A percentile compares a stretch with the other conserved stretches of the same genome.
phyloP scores from a whole-genome alignment of 2,888 invertebrate species.

The Apodemia duryi region DNA sequence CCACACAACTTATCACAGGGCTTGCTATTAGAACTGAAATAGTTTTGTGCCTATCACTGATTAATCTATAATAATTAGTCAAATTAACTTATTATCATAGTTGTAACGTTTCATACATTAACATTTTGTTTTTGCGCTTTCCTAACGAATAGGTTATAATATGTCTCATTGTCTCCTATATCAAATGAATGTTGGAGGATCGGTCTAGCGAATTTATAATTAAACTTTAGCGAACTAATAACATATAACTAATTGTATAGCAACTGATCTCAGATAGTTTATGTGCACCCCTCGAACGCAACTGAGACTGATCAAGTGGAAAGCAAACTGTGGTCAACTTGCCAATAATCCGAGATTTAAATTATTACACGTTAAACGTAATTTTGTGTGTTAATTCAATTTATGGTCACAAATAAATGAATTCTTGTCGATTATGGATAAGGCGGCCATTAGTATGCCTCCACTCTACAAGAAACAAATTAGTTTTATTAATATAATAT shows the following conservation, averaged over 20 bases:
- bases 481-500: too few species aligned
- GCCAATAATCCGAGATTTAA: not conserved
- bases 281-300: not conserved
- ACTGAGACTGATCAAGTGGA: not conserved
- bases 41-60: conserved; percentile 1
- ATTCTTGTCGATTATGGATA: too few species aligned
- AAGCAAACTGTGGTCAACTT: not conserved
- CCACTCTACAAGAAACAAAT: too few species aligned
- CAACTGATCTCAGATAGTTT: conserved; percentile 8
- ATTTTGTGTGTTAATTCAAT: too few species aligned
- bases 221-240: not conserved
- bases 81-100: conserved; percentile 10
- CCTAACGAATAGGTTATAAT: not conserved
- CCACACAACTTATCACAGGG: not conserved
- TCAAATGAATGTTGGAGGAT: not conserved
- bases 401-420: too few species aligned
- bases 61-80: not conserved
- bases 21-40: not conserved
- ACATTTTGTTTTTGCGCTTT: not conserved
- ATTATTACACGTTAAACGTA: too few species aligned
- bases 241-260: conserved; percentile 3
- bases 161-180: not conserved
- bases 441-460: too few species aligned
- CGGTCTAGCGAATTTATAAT: conserved; percentile 2
- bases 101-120: not conserved